These are phyloP conservation scores for Vireo griseus DNA, from an alignment of 2,797 vertebrate species.

Conservation along the genomic window DNA sequence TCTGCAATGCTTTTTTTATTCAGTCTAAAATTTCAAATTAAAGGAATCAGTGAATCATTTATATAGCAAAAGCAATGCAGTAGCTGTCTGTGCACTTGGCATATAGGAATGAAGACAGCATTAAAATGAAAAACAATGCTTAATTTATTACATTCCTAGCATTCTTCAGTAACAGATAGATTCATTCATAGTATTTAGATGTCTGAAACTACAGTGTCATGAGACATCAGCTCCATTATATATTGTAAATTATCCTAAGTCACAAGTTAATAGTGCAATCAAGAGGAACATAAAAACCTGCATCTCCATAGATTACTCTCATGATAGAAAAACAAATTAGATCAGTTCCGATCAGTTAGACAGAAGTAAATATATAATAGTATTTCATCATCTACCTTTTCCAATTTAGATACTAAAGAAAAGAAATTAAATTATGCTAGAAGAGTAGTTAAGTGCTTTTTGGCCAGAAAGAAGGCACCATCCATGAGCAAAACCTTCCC, in stretches of 20 bases:
- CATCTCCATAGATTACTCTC: not conserved
- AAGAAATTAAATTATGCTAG: not conserved
- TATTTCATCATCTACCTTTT: not conserved
- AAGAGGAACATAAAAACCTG: not conserved
- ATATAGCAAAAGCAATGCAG: not conserved
- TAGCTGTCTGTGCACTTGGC: not conserved
- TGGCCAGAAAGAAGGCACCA: not conserved
- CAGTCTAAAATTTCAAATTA: not conserved
- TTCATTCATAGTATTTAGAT: conserved; percentile 20
- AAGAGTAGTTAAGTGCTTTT: not conserved
- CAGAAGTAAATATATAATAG: not conserved
- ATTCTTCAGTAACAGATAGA: conserved; percentile 39
- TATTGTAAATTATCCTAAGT: not conserved
- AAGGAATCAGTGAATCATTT: not conserved
- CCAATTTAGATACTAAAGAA: not conserved
- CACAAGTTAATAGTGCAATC: not conserved
- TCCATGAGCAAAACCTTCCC: not conserved
- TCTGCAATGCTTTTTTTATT: not conserved
- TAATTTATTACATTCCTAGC: not conserved
- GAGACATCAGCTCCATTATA: conserved; percentile 32
- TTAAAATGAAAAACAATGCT: conserved; percentile 33
- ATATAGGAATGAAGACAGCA: not conserved
- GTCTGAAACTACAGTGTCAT: not conserved
- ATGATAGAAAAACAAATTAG: not conserved
- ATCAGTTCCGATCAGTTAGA: not conserved